Evolutionary conservation across 2,797 vertebrate species (phyloP).

Genomic region (Fistularia commersonii): DNA sequence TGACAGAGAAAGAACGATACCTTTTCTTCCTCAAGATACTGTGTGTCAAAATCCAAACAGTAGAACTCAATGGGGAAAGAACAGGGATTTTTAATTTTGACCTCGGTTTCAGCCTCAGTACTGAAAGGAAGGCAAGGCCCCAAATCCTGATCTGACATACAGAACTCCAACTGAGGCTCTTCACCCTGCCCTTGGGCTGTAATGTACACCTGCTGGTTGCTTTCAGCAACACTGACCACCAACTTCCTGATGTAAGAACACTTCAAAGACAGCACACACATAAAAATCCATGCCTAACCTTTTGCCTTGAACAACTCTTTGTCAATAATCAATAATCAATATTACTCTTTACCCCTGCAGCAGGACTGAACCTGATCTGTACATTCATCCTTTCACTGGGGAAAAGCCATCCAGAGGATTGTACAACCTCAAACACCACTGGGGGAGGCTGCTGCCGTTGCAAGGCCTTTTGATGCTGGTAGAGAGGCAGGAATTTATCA

Average conservation of each 20-base stretch:
- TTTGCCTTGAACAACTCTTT: no score
- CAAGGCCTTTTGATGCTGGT: conserved; percentile 52
- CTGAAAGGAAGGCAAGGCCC: conserved; percentile 76
- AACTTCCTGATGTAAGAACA: conserved; percentile 74
- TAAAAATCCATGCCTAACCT: neutral
- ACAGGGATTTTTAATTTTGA: conserved; percentile 83
- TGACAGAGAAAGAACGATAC: conserved; percentile 47
- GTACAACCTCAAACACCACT: conserved; percentile 75
- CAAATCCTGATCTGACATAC: conserved; percentile 67
- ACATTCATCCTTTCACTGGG: conserved; percentile 75
- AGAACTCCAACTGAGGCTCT: conserved; percentile 82
- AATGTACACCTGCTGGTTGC: conserved; percentile 68
- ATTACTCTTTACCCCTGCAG: conserved; percentile 75
- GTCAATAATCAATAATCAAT: neutral
- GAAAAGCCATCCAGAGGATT: conserved; percentile 69
- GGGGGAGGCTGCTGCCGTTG: conserved; percentile 54
- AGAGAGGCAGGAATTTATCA: conserved; percentile 71
- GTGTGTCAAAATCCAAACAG: conserved; percentile 84
- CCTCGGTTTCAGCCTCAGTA: conserved; percentile 60
- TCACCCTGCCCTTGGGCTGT: conserved; percentile 75
- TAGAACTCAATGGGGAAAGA: conserved; percentile 89
- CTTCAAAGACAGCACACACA: conserved; percentile 57
- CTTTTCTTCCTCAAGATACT: conserved; percentile 85
- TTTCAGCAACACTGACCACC: conserved; percentile 71
- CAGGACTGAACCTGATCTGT: conserved; percentile 83